Evolutionary conservation across 2,888 invertebrate genomes (phyloP), one percentile per base, ranked within the genome.

Genomic region (Empis stercorea): DNA sequence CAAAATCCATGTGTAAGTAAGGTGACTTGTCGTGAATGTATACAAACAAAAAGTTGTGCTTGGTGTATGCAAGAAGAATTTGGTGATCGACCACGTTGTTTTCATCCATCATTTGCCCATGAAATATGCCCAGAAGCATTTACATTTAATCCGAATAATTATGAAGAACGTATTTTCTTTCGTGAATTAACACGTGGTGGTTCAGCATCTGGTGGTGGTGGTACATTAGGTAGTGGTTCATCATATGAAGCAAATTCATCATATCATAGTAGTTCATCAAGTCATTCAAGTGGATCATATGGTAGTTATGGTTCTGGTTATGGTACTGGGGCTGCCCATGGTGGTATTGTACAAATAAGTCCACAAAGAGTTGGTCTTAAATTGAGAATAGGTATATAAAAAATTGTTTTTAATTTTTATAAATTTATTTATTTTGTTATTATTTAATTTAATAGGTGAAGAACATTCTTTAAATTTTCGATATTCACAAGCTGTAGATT

Each of bases 401-500:
- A 6, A 27, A 27, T 36, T 4, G 9, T 14, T 10, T 16, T 37
- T 15, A 9, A 39, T 30, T 30, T 37, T n/a, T 3, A 16, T 4
- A 14, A 37, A 16, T 7, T 9, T 37, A 36, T n/a, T 10, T n/a
- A 16, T 23, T 11, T 39, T 36, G 42, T 14, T 27, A 10, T 34
- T 15, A n/a, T n/a, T n/a, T n/a, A n/a, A n/a, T n/a, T n/a, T n/a
- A n/a, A 11, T 65, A 84, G 85, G 81, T 58, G 80, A 84, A 73
- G 78, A 79, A 55, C 76, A 83, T 58, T 76, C 74, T 55, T 73
- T 88, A 58, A 66, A 72, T 3, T 78, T 87, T 59, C 71, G 75
- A 14, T 87, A 85, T 64, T 79, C 82, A 1, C 84, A 85, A 70
- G 85, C 85, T 0, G 80, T 83, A 62, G 92, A 95, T 68, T 95